Base-by-base conservation (phyloP, 2,113 vertebrate species). In the Amphilophus citrinellus region DNA sequence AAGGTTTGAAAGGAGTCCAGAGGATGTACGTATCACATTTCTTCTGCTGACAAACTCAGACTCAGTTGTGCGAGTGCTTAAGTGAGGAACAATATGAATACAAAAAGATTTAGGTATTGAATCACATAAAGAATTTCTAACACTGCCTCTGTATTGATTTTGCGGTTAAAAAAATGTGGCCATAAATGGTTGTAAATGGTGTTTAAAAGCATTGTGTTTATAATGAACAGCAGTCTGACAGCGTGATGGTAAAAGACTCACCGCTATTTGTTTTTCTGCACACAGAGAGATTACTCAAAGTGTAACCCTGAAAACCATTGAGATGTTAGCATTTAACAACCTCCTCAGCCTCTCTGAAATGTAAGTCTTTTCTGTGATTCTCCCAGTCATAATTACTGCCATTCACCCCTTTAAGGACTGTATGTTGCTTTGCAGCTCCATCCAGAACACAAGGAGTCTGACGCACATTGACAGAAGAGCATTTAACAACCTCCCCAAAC, bases 391-490 rank as follows among this genome's bases (percentile, higher is more conserved):
- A 1, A 47, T 35, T 11, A 62, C 22, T 77, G 18, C 13, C 10
- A 22, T 30, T n/a, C 66, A 47, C 11, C 11, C 2, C 2, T 5
- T 56, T 22, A 22, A 58, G 1, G 66, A n/a, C 35, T 66, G 42
- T 56, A 47, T 66, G 35, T 61, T 60, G 3, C 57, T 57, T 93
- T 91, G 61, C 94, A 98, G 97, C 95, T 94, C 96, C 84, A 97
- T 98, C 90, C 95, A 97, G 91, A 98, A 97, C 89, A 97, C 96
- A 0, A 97, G 96, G 93, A 96, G 95, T 83, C 94, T 98, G 78
- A 87, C 95, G 87, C 90, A 95, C 88, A 97, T 98, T 11, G 95
- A 94, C 35, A 87, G 90, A 0, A 93, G 91, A 91, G 96, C 97
- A 0, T 98, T 98, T 91, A 96, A 92, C 94, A 96, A 97, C 79